Evolutionary conservation across 2,797 vertebrate genomes (phyloP).

Genomic region (Clarias platycephalus): DNA sequence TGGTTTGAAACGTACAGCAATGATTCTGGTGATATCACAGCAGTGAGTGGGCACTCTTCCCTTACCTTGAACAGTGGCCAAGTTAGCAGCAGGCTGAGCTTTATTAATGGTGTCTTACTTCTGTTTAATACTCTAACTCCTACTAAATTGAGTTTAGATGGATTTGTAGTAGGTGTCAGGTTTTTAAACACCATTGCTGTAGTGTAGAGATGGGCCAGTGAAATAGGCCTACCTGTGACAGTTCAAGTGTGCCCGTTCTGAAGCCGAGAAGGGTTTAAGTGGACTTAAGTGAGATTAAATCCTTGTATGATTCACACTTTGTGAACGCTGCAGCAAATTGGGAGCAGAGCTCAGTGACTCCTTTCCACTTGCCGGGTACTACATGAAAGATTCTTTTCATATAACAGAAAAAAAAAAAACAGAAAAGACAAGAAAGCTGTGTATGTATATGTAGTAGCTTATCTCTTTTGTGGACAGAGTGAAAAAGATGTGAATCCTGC

Average conservation of each 20-base stretch:
- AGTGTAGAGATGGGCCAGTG: slow-evolving; percentile 53
- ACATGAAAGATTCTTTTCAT: slow-evolving; percentile 49
- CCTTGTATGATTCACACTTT: slow-evolving; percentile 62
- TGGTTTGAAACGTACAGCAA: slow-evolving; percentile 16
- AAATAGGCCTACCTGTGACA: slow-evolving; percentile 60
- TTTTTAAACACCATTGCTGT: slow-evolving; percentile 53
- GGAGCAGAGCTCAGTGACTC: slow-evolving; percentile 57
- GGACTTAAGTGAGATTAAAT: slow-evolving; percentile 64
- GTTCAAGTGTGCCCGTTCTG: slow-evolving; percentile 61
- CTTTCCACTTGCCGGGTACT: slow-evolving; percentile 47
- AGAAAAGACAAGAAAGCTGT: slow-evolving; percentile 34
- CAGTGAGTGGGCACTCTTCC: slow-evolving; percentile 21
- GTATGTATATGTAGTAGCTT: background rate
- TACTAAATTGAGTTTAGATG: slow-evolving; percentile 51
- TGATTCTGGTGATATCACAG: slow-evolving; percentile 9
- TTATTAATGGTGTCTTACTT: slow-evolving; percentile 54
- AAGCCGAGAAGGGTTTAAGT: slow-evolving; percentile 61
- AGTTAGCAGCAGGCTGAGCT: slow-evolving; percentile 25
- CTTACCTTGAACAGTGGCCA: slow-evolving; percentile 29
- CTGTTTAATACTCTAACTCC: slow-evolving; percentile 56
- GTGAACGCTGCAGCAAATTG: slow-evolving; percentile 58
- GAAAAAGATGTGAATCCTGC: background rate
- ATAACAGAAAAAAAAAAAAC: slow-evolving; percentile 32
- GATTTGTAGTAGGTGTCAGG: slow-evolving; percentile 57
- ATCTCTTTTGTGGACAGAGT: background rate